Conservation (phyloP, 2,888 invertebrate species). For the Barypeithes pellucidus region DNA sequence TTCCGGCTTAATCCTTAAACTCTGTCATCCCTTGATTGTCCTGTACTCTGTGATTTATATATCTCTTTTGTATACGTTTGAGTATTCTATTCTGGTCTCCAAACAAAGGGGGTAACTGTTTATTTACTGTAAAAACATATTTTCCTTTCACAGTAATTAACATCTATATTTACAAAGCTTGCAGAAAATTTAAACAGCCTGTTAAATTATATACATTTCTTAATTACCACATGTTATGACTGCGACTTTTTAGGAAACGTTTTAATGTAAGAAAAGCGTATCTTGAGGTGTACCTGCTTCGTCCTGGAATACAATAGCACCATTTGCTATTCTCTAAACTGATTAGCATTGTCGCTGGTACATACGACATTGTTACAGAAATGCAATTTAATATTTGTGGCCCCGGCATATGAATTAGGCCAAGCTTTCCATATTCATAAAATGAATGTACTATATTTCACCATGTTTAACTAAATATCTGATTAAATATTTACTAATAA, state of each 20-base stretch:
- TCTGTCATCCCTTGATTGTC: slow-evolving; percentile 14
- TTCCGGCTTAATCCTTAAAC: slow-evolving; percentile 14
- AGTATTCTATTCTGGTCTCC: slow-evolving; percentile 26
- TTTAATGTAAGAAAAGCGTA: background rate
- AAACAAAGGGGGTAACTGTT: slow-evolving; percentile 21
- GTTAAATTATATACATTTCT: slow-evolving; percentile 9
- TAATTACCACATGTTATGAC: slow-evolving; percentile 1
- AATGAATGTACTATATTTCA: background rate
- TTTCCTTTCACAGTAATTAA: slow-evolving; percentile 26
- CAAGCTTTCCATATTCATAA: background rate
- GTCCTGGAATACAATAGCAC: background rate
- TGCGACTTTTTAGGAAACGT: background rate
- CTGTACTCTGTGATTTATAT: slow-evolving; percentile 17
- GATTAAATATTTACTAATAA: too few relatives aligned
- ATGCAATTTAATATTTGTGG: background rate
- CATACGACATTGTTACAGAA: slow-evolving; percentile 4
- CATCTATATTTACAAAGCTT: slow-evolving; percentile 20
- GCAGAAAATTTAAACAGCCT: background rate
- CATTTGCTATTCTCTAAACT: background rate
- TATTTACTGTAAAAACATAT: slow-evolving; percentile 35
- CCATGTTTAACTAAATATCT: too few relatives aligned
- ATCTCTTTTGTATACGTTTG: slow-evolving; percentile 23
- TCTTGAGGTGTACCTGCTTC: background rate
- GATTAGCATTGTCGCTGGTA: background rate
- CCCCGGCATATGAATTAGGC: background rate